These are phyloP conservation scores for Saccopteryx bilineata DNA, from an alignment of 2,113 vertebrate genomes.

Conservation along the genomic window DNA sequence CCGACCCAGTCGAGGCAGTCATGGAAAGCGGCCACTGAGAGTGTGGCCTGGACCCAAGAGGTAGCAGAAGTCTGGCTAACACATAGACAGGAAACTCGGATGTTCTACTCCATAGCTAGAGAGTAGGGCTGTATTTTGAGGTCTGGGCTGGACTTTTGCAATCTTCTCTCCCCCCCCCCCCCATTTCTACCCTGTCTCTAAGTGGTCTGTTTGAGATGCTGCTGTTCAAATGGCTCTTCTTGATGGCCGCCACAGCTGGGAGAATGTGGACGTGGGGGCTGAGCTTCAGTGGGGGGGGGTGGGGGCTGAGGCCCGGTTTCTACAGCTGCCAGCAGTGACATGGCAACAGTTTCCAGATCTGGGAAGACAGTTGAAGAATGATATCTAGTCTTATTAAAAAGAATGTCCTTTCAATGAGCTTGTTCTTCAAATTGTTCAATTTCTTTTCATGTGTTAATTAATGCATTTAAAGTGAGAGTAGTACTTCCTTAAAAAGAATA, in stretches of 20 bases:
- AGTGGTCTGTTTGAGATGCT: slow-evolving; percentile 54
- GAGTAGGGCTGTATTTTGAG: not conserved
- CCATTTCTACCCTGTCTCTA: slow-evolving; percentile 42
- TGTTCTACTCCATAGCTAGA: not conserved
- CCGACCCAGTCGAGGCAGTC: too few relatives aligned
- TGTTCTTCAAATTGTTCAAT: not conserved
- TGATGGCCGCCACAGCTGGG: not conserved
- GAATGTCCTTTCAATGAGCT: not conserved
- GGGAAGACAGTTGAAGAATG: not conserved
- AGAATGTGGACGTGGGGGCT: not conserved
- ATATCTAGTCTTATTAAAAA: slow-evolving; percentile 45
- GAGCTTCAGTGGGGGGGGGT: not conserved
- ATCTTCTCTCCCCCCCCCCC: slow-evolving; percentile 25
- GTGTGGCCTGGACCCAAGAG: not conserved
- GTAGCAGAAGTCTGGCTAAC: not conserved
- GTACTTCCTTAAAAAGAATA: not conserved
- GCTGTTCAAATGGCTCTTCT: slow-evolving; percentile 21
- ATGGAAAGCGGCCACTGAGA: not conserved
- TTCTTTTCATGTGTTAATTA: slow-evolving; percentile 38
- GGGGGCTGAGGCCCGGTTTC: not conserved
- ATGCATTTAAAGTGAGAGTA: not conserved
- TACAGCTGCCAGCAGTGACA: not conserved
- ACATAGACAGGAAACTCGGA: not conserved
- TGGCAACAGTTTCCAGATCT: not conserved
- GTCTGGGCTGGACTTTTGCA: not conserved